These are phyloP conservation scores for Chelonus insularis DNA, from an alignment of 1,140 invertebrate species.

Conservation along the genomic window DNA sequence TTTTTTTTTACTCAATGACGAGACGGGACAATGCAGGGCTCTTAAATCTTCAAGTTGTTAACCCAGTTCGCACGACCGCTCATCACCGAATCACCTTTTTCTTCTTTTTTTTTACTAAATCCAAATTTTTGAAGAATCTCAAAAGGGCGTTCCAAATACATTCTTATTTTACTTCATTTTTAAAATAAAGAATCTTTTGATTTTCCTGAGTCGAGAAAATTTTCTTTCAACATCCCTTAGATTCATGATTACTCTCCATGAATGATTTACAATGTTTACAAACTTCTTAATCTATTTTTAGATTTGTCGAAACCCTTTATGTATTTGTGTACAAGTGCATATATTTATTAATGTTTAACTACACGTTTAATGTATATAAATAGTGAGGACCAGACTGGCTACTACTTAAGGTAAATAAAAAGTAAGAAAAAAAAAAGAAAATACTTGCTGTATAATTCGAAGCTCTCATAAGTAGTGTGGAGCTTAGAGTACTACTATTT, in stretches of 20 bases:
- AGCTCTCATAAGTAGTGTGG: background rate
- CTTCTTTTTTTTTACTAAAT: constrained; percentile 1
- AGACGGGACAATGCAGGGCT: constrained; percentile 14
- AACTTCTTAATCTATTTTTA: too few species aligned
- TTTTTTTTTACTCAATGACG: constrained; percentile 5
- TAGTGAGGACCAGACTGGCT: background rate
- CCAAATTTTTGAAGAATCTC: too few species aligned
- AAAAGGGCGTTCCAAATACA: too few species aligned
- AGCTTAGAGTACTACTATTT: constrained; percentile 10
- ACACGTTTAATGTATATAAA: background rate
- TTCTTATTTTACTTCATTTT: too few species aligned
- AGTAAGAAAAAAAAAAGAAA: background rate
- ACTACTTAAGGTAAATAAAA: background rate
- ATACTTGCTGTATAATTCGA: constrained; percentile 4
- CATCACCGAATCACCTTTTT: constrained; percentile 12
- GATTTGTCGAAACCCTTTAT: too few species aligned
- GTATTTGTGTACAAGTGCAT: too few species aligned
- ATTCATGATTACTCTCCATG: too few species aligned
- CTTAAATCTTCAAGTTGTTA: constrained; percentile 27
- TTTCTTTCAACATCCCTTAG: too few species aligned
- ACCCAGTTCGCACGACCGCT: constrained; percentile 25
- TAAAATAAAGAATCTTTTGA: too few species aligned
- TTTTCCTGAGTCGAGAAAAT: too few species aligned
- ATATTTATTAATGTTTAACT: background rate
- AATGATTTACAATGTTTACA: too few species aligned